phyloP scores from a whole-genome alignment of 1,140 invertebrate genomes.

The Scaptomyza pallida region DNA sequence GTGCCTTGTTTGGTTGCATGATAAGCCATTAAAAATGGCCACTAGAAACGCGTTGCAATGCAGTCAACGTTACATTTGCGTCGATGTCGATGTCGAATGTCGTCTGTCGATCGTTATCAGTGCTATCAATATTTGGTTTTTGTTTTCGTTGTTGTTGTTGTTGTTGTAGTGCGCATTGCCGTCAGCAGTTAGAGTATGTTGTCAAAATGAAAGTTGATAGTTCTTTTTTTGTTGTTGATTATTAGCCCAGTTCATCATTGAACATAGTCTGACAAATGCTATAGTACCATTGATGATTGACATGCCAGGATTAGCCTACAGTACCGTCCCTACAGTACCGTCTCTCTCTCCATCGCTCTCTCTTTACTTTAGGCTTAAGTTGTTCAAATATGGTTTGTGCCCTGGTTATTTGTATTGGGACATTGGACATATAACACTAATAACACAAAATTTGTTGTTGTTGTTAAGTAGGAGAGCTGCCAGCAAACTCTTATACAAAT shows the following conservation, averaged over 20 bases:
- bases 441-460: slow-evolving; percentile 62
- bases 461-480: slow-evolving; percentile 36
- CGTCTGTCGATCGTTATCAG: slow-evolving; percentile 57
- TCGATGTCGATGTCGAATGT: slow-evolving; percentile 27
- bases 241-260: slow-evolving; percentile 53
- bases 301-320: slow-evolving; percentile 74
- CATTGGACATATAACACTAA: too few relatives aligned
- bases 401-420: slow-evolving; percentile 69
- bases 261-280: slow-evolving; percentile 31
- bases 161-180: slow-evolving; percentile 34
- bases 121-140: slow-evolving; percentile 74
- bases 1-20: slow-evolving; percentile 48
- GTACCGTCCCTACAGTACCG: slow-evolving; percentile 47
- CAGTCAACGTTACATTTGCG: slow-evolving; percentile 30
- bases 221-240: slow-evolving; percentile 8
- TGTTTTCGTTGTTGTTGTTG: slow-evolving; percentile 32
- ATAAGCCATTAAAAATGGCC: slow-evolving; percentile 81
- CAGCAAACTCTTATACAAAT: slow-evolving; percentile 26
- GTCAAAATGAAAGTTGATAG: slow-evolving; percentile 67
- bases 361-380: slow-evolving; percentile 72
- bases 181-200: slow-evolving; percentile 16
- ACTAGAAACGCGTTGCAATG: slow-evolving; percentile 49
- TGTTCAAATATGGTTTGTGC: slow-evolving; percentile 57
- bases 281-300: slow-evolving; percentile 67
- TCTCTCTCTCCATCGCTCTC: slow-evolving; percentile 9